Evolutionary conservation across 2,113 vertebrate genomes (phyloP).

Genomic region (Odontesthes bonariensis): DNA sequence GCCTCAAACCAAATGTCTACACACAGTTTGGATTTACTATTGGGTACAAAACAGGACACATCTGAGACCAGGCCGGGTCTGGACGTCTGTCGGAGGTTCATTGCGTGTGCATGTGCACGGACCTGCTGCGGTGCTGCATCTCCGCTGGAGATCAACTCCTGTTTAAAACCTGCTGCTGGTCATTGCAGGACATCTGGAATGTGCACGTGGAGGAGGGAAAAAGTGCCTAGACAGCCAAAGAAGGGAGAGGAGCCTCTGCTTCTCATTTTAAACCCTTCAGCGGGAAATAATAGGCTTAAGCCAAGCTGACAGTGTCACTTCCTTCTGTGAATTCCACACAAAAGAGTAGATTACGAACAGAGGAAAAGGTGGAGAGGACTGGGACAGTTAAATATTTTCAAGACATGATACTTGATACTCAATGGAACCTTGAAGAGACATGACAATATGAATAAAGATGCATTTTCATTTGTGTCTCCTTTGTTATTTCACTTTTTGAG

Average conservation of each 20-base stretch:
- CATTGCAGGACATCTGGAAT: slow-evolving; percentile 70
- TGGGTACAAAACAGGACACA: slow-evolving; percentile 45
- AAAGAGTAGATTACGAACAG: slow-evolving; percentile 52
- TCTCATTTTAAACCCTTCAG: slow-evolving; percentile 64
- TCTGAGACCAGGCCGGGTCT: slow-evolving; percentile 13
- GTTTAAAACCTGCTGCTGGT: slow-evolving; percentile 62
- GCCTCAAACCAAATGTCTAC: slow-evolving; percentile 61
- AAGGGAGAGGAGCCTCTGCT: slow-evolving; percentile 16
- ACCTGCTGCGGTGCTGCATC: slow-evolving; percentile 31
- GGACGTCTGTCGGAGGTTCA: slow-evolving; percentile 23
- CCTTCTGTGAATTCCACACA: slow-evolving; percentile 67
- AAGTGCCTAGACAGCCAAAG: slow-evolving; percentile 61
- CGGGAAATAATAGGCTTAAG: slow-evolving; percentile 69
- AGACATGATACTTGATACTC: slow-evolving; percentile 67
- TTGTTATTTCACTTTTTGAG: slow-evolving; percentile 22
- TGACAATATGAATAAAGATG: slow-evolving; percentile 65
- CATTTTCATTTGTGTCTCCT: slow-evolving; percentile 50
- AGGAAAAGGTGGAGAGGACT: slow-evolving; percentile 17
- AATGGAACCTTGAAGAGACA: slow-evolving; percentile 51
- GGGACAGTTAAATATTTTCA: slow-evolving; percentile 65
- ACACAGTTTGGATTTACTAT: slow-evolving; percentile 34
- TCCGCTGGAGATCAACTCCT: slow-evolving; percentile 35
- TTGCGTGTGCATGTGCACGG: not conserved
- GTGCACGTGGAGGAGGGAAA: slow-evolving; percentile 29
- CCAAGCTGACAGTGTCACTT: slow-evolving; percentile 62